phyloP scores from a whole-genome alignment of 2,797 vertebrate species.

The Enteromius fasciolatus region DNA sequence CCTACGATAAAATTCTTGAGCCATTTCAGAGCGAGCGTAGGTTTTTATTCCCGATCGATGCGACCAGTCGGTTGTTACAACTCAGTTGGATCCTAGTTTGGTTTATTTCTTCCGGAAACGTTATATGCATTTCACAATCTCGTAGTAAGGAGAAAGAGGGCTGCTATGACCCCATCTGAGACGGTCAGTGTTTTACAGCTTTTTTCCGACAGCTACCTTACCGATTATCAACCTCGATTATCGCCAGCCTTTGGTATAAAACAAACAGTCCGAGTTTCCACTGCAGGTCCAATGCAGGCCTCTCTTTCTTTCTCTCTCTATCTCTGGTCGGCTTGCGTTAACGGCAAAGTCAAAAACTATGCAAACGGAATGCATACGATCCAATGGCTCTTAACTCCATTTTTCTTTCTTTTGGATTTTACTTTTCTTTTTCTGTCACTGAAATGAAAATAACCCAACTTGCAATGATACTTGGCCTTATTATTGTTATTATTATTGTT shows the following conservation, averaged over 20 bases:
- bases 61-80: constrained; percentile 66
- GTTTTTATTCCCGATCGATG: constrained; percentile 41
- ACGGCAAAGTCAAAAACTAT: constrained; percentile 80
- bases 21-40: constrained; percentile 15
- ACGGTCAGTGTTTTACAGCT: constrained; percentile 50
- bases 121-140: constrained; percentile 68
- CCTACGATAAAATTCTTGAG: constrained; percentile 40
- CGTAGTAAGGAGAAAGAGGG: constrained; percentile 58
- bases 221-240: constrained; percentile 43
- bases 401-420: constrained; percentile 46
- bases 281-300: constrained; percentile 60
- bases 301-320: constrained; percentile 10
- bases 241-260: constrained; percentile 48
- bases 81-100: constrained; percentile 52
- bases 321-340: constrained; percentile 72
- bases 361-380: constrained; percentile 83
- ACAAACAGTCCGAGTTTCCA: constrained; percentile 49
- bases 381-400: constrained; percentile 58
- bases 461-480: constrained; percentile 82
- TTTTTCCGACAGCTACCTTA: constrained; percentile 51
- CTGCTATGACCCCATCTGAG: constrained; percentile 64
- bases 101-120: constrained; percentile 37
- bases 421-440: constrained; percentile 63
- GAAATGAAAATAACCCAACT: constrained; percentile 72
- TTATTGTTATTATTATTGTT: constrained; percentile 78